Percentiles rank a stretch among this genome's conserved stretches.
These are phyloP conservation scores for Cosmia pyralina DNA, from an alignment of 2,888 invertebrate genomes.

Conservation along the genomic window DNA sequence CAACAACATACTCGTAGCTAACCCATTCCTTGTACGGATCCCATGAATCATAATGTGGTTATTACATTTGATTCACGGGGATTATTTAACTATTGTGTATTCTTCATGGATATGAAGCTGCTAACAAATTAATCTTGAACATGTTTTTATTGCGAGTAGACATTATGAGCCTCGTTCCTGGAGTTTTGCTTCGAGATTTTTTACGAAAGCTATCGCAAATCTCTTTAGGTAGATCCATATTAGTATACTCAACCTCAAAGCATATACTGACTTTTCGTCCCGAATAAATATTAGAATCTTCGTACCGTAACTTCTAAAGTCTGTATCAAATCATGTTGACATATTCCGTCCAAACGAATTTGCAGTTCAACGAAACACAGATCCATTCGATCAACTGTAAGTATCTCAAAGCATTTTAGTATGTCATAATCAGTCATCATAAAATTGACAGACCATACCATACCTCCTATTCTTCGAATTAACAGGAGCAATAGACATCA, in stretches of 20 bases:
- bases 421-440: background rate
- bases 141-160: background rate
- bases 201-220: background rate
- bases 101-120: background rate
- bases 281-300: background rate
- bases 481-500: background rate
- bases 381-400: background rate
- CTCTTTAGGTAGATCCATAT: background rate
- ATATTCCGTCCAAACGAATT: no score
- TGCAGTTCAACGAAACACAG: background rate
- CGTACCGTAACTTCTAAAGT: background rate
- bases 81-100: background rate
- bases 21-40: no score
- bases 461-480: constrained; percentile 3
- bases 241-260: background rate
- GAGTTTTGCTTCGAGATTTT: background rate
- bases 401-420: background rate
- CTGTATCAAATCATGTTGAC: background rate
- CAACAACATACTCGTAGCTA: background rate
- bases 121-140: background rate
- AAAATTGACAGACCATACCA: background rate
- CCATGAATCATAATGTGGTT: background rate
- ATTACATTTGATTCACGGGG: background rate
- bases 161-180: background rate
- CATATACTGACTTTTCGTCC: background rate